Conservation (phyloP, 1,140 invertebrate species). For the Conus betulinus region DNA sequence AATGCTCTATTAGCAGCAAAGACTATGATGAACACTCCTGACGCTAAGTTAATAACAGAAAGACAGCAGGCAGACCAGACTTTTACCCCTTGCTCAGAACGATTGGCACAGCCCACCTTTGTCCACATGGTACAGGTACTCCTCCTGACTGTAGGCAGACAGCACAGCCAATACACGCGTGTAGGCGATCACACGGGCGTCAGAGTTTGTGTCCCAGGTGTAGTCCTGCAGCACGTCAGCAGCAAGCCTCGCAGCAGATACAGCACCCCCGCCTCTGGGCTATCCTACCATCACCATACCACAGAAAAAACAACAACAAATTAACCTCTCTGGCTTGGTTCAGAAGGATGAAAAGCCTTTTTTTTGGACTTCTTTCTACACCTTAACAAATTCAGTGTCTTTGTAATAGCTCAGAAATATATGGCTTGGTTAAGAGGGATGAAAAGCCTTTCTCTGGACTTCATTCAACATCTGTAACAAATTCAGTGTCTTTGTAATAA, state of each 20-base stretch:
- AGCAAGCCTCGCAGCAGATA: slow-evolving; percentile 86
- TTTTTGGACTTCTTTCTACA: too few relatives aligned
- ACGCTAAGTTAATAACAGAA: not conserved
- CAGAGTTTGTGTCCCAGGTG: slow-evolving; percentile 80
- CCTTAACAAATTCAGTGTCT: too few relatives aligned
- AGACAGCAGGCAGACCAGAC: not conserved
- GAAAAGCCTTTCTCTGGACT: too few relatives aligned
- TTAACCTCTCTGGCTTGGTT: too few relatives aligned
- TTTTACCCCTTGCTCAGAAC: too few relatives aligned
- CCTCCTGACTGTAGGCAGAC: slow-evolving; percentile 84
- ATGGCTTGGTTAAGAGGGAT: too few relatives aligned
- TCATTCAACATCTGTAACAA: too few relatives aligned
- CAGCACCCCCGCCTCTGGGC: slow-evolving; percentile 86
- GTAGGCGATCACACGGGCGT: slow-evolving; percentile 79
- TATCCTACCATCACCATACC: slow-evolving; percentile 79
- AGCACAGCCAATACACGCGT: slow-evolving; percentile 85
- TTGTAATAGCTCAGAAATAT: too few relatives aligned
- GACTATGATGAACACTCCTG: not conserved
- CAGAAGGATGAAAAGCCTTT: too few relatives aligned
- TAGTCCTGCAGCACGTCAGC: slow-evolving; percentile 85
- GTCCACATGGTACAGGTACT: slow-evolving; percentile 88
- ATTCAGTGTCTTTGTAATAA: too few relatives aligned
- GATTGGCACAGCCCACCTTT: slow-evolving; percentile 79
- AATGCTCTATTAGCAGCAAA: too few relatives aligned
- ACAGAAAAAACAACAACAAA: too few relatives aligned